Evolutionary conservation across 1,140 invertebrate species (phyloP).

Genomic region (Muscidifurax raptorellus): DNA sequence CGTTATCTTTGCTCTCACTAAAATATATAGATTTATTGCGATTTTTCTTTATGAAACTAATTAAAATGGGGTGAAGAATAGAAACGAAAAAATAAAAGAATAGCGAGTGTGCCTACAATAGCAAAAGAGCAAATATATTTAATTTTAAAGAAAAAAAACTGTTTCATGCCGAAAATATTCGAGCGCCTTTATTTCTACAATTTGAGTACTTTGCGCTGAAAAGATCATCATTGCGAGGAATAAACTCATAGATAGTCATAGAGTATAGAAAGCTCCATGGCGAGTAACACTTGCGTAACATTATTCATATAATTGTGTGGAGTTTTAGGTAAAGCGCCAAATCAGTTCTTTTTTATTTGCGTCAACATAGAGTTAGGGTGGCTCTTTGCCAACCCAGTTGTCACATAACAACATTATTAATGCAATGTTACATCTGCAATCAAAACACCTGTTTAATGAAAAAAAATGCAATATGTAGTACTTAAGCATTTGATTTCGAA

Average conservation of each 20-base stretch:
- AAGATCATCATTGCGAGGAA: neutral
- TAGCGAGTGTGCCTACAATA: slow-evolving; percentile 23
- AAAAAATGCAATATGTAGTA: neutral
- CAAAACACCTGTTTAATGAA: too few relatives aligned
- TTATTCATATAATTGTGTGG: neutral
- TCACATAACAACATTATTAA: too few relatives aligned
- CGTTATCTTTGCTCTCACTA: neutral
- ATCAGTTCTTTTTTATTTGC: neutral
- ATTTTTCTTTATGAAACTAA: neutral
- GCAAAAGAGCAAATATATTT: neutral
- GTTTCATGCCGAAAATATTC: neutral
- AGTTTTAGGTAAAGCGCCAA: neutral
- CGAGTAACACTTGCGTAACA: neutral
- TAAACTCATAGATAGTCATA: neutral
- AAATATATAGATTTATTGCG: neutral
- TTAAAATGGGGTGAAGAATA: neutral
- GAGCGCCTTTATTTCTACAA: neutral
- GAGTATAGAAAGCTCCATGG: too few relatives aligned
- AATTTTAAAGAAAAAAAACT: neutral
- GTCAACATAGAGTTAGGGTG: too few relatives aligned
- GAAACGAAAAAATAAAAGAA: neutral
- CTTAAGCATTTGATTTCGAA: neutral
- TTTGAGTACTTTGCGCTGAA: neutral
- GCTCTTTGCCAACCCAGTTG: too few relatives aligned
- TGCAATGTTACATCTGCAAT: too few relatives aligned